phyloP scores from a whole-genome alignment of 35 echinoderm and acorn worm species.

The Acanthaster planci region DNA sequence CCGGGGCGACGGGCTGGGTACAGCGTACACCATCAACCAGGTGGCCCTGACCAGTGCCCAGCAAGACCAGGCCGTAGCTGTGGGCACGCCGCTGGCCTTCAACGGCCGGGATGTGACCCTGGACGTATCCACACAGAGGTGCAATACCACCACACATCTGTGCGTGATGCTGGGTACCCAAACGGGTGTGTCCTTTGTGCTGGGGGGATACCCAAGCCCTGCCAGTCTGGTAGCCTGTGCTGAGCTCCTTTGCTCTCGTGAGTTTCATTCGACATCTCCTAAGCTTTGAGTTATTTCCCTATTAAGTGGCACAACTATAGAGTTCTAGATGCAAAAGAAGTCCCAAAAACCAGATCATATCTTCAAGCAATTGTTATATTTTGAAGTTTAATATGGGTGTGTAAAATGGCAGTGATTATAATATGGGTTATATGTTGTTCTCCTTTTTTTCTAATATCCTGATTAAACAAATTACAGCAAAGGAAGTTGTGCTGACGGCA shows the following conservation, averaged over 20 bases:
- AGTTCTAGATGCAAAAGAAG: no score
- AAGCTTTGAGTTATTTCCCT: no score
- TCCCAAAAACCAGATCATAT: no score
- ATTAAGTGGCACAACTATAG: no score
- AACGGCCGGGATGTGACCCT: conserved; percentile 46
- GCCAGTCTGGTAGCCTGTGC: conserved; percentile 15
- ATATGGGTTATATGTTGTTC: no score
- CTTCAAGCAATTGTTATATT: no score
- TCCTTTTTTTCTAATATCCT: neutral
- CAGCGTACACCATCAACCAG: neutral
- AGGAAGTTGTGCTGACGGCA: neutral
- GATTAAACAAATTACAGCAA: neutral
- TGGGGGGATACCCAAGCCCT: conserved; percentile 24
- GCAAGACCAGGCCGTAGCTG: conserved; percentile 11
- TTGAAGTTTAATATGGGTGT: no score
- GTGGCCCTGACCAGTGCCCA: conserved; percentile 19
- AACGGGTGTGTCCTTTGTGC: conserved; percentile 20
- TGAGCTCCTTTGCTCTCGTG: conserved; percentile 38
- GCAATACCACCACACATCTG: conserved; percentile 33
- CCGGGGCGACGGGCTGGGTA: neutral
- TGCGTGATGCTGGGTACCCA: conserved; percentile 44
- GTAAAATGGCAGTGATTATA: no score
- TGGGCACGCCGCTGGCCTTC: conserved; percentile 37
- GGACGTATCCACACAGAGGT: conserved; percentile 26
- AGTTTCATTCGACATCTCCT: neutral